Conservation (phyloP, 2,797 vertebrate genomes). For the Schizothorax lantsangensis region DNA sequence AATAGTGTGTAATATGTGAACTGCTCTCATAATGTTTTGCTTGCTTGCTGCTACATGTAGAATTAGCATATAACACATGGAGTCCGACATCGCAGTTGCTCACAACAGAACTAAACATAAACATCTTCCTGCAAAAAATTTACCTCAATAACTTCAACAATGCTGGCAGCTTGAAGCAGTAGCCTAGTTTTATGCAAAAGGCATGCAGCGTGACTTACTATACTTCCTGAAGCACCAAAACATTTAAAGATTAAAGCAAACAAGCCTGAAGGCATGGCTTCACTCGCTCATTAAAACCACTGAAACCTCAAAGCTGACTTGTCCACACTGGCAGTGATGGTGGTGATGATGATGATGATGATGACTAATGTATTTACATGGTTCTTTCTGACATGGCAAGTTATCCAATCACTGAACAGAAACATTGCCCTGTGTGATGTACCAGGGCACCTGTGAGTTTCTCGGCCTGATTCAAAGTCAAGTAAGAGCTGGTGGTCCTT, state of each 20-base stretch:
- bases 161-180: background rate
- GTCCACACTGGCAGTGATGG: slow-evolving; percentile 25
- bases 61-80: slow-evolving; percentile 21
- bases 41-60: slow-evolving; percentile 8
- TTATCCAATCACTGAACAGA: slow-evolving; percentile 38
- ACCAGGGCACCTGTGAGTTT: slow-evolving; percentile 21
- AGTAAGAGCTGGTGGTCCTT: slow-evolving; percentile 37
- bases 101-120: slow-evolving; percentile 1
- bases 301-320: slow-evolving; percentile 28
- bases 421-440: slow-evolving; percentile 10
- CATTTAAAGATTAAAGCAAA: slow-evolving; percentile 21
- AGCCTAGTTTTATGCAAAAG: background rate
- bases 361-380: slow-evolving; percentile 47
- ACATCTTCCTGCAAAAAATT: background rate
- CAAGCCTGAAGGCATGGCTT: slow-evolving; percentile 26
- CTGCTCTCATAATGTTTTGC: background rate
- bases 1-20: background rate
- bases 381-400: slow-evolving; percentile 21
- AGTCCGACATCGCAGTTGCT: background rate
- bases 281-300: slow-evolving; percentile 33
- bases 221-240: slow-evolving; percentile 17
- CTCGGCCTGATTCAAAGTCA: slow-evolving; percentile 27
- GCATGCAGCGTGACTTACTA: background rate
- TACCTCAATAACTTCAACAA: background rate
- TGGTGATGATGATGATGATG: slow-evolving; percentile 10